Conservation (phyloP, 2,113 vertebrate species). For the Arvicanthis niloticus region DNA sequence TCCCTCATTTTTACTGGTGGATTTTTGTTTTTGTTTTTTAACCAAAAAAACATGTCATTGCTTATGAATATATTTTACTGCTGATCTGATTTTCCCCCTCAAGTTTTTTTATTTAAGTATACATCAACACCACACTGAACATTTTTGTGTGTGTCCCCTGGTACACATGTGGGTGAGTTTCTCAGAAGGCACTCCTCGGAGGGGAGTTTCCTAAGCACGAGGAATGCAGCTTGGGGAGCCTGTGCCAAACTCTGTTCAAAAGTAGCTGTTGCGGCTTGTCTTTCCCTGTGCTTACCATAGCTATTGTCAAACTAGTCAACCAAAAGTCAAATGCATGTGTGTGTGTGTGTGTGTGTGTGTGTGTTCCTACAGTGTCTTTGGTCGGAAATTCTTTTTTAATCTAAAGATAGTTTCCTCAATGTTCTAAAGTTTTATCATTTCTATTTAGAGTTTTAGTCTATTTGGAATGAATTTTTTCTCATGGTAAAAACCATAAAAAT, state of each 20-base stretch:
- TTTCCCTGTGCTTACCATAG: slow-evolving; percentile 13
- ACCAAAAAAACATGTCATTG: not conserved
- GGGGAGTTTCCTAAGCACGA: slow-evolving; percentile 53
- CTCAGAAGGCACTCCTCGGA: slow-evolving; percentile 1
- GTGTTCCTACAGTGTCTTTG: not conserved
- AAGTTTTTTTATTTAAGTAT: slow-evolving; percentile 49
- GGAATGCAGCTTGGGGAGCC: not conserved
- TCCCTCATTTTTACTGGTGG: not conserved
- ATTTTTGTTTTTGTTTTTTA: not conserved
- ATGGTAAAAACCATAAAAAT: not conserved
- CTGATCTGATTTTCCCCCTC: not conserved
- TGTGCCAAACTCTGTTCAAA: slow-evolving; percentile 8
- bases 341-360: too few species aligned
- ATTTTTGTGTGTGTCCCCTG: not conserved
- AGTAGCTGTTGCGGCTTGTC: slow-evolving; percentile 51
- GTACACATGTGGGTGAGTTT: not conserved
- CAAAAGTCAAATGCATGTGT: slow-evolving; percentile 25
- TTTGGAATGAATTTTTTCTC: slow-evolving; percentile 8
- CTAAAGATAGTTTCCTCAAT: slow-evolving; percentile 31
- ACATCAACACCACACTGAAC: not conserved
- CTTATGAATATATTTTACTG: not conserved
- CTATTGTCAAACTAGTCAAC: slow-evolving; percentile 56
- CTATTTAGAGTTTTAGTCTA: slow-evolving; percentile 39
- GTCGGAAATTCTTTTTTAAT: slow-evolving; percentile 44
- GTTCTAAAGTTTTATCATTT: slow-evolving; percentile 25